Evolutionary conservation across 2,113 vertebrate genomes (phyloP), one percentile per base, ranked within the genome.

Genomic region (Hippoglossus stenolepis): DNA sequence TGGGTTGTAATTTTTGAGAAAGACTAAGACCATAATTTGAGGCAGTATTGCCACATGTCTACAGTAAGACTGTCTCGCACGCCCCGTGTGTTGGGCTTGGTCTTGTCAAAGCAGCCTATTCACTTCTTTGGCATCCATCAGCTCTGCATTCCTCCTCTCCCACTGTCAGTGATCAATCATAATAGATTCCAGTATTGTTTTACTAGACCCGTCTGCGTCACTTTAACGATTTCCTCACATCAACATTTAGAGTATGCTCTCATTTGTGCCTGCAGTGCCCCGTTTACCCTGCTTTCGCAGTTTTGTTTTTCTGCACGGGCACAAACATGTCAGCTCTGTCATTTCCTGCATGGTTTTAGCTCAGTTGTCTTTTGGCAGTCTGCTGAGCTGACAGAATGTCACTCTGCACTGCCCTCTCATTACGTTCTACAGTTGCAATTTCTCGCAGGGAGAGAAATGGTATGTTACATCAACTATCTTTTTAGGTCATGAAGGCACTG

Each of bases 341-440:
- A 35, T 82, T 88, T 89, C 89, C 86, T 89, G 77, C 7, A 5
- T 68, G 40, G 35, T 65, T 75, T 78, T 14, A 12, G n/a, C 66
- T 66, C 65, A 1, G 21, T 85, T 61, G 49, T 8, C 28, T 79
- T 61, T 73, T 65, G 65, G 72, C 70, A 66, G 68, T 45, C 5
- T 84, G 83, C 71, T 79, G 69, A 79, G 72, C 51, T 78, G 73
- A 74, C 67, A 53, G 60, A 62, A 51, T 64, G 20, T 68, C 61
- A 38, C 26, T 54, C 28, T 38, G 15, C 15, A 2, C 64, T 82
- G 57, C 43, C 53, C 63, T 79, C 51, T 47, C 66, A 56, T 73
- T 66, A 62, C 47, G 56, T 62, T 35, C 12, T 57, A 65, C 64
- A 40, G 51, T 75, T 77, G 4, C 61, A n/a, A 53, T 49, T 70